Evolutionary conservation across 2,888 invertebrate species (phyloP), one percentile per base, ranked within the genome.

Genomic region (Orchestes rusci): DNA sequence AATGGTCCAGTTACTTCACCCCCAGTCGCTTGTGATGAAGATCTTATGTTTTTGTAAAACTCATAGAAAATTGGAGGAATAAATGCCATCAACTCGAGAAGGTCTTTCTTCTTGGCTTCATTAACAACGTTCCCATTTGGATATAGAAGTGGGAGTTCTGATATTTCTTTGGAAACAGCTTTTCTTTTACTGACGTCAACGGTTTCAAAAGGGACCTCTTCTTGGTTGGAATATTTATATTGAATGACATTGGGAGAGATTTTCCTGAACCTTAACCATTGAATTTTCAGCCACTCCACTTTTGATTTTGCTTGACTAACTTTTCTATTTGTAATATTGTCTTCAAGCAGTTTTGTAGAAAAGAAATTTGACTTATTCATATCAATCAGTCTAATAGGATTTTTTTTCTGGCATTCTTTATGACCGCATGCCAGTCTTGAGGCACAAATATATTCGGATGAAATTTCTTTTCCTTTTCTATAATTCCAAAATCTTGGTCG

Each of bases 181-280:
- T 49, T 44, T 27, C 42, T 41, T 38, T 49, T 44, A 36, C 35
- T 38, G n/a, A 50, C 12, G 37, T 51, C 40, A 35, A 42, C 45
- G 18, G 43, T 47, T 39, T 51, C 44, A 43, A 53, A 51, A 39
- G 16, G 16, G 39, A 44, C 29, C 10, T 45, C 43, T 40, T 53
- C 39, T n/a, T 39, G 49, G 36, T 53, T 52, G 28, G 48, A 51
- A 38, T 50, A 49, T 33, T 50, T 45, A 16, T 13, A 17, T n/a
- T 39, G 39, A 31, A 39, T 39, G 17, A 8, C 18, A 27, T 13
- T 12, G 15, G 39, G 39, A 18, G 3, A 39, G 18, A 31, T 3
- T 10, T 30, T 31, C 13, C 12, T 8, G 8, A 39, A 39, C 4
- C 39, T 3, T 2, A 39, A 39, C 31, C 39, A 39, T 30, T 39